Conservation (phyloP, 1,140 invertebrate species). For the Camponotus floridanus region DNA sequence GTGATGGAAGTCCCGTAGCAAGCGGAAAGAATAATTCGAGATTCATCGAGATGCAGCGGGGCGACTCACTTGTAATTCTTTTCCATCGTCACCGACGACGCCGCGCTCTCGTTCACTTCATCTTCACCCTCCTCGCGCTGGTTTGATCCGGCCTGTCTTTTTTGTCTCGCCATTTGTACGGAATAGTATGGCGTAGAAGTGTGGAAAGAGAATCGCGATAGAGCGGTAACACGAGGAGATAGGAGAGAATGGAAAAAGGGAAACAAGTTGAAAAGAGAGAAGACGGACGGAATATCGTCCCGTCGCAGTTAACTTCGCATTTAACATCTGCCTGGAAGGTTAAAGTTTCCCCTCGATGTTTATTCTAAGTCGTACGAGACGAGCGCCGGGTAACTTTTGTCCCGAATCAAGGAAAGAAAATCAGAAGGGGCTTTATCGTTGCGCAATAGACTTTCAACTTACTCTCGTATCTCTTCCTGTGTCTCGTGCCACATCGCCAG, state of each 20-base stretch:
- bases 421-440: conserved; percentile 73
- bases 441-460: conserved; percentile 49
- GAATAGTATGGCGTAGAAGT: conserved; percentile 73
- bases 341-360: conserved; percentile 84
- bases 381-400: conserved; percentile 75
- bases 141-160: conserved; percentile 69
- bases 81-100: conserved; percentile 77
- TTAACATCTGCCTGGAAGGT: conserved; percentile 83
- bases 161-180: conserved; percentile 81
- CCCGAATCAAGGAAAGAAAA: conserved; percentile 75
- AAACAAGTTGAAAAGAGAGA: conserved; percentile 34
- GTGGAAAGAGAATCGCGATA: conserved; percentile 69
- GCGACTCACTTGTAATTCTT: conserved; percentile 85
- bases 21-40: conserved; percentile 83
- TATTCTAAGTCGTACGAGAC: conserved; percentile 77
- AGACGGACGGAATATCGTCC: conserved; percentile 66
- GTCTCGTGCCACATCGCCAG: neutral
- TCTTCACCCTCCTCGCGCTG: conserved; percentile 6
- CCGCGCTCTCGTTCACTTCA: conserved; percentile 64
- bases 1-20: conserved; percentile 22
- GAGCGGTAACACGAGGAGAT: conserved; percentile 51
- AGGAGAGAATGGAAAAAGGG: conserved; percentile 15
- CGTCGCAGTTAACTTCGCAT: conserved; percentile 83
- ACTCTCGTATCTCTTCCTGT: conserved; percentile 32
- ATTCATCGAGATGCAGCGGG: conserved; percentile 84